A percentile compares a stretch with the other conserved stretches of the same genome.
phyloP scores from a whole-genome alignment of 2,113 vertebrate species.

The Nothocercus julius region DNA sequence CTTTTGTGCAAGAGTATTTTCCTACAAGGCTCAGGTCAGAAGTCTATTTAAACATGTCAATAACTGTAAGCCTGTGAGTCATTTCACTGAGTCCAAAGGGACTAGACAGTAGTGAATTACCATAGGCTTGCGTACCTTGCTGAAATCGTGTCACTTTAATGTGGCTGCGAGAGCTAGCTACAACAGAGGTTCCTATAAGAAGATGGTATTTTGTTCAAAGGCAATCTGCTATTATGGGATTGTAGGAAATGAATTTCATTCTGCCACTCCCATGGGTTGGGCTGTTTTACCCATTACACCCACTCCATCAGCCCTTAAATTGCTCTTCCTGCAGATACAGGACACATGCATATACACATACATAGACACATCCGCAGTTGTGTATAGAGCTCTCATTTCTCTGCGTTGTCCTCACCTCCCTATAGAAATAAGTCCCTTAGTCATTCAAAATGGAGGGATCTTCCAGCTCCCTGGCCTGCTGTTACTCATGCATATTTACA shows the following conservation, averaged over 20 bases:
- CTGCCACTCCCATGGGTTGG: constrained; percentile 40
- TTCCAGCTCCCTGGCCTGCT: background rate
- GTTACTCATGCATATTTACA: background rate
- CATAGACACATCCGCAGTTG: background rate
- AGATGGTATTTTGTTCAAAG: constrained; percentile 1
- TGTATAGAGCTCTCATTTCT: background rate
- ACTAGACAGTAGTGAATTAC: constrained; percentile 16
- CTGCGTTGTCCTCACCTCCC: background rate
- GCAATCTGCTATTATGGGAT: constrained; percentile 36
- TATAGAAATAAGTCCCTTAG: background rate
- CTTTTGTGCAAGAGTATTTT: constrained; percentile 11
- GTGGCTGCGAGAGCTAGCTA: constrained; percentile 41
- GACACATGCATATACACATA: rapidly evolving
- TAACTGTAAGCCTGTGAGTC: constrained; percentile 45
- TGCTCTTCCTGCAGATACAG: background rate
- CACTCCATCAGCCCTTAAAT: background rate
- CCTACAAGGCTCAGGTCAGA: background rate
- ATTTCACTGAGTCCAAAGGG: constrained; percentile 7
- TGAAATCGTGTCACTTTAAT: constrained; percentile 66
- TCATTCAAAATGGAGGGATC: background rate
- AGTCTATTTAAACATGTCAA: constrained; percentile 26
- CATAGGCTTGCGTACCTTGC: background rate
- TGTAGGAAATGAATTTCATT: constrained; percentile 49
- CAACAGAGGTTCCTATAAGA: constrained; percentile 18
- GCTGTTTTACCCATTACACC: constrained; percentile 19